Base-by-base conservation (phyloP, 2,113 vertebrate species). In the Erythrolamprus reginae region DNA sequence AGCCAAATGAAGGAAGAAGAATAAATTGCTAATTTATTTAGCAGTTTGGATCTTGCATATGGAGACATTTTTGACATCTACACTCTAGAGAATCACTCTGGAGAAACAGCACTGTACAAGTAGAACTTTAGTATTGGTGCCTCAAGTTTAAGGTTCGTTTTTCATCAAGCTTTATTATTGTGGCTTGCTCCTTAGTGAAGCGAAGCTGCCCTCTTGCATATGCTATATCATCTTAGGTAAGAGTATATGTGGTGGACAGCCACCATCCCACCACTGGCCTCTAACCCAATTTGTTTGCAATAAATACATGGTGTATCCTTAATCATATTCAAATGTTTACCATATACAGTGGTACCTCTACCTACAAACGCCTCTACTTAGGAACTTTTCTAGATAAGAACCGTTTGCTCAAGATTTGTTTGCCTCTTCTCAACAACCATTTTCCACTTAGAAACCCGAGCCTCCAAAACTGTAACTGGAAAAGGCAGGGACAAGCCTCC, bases 21-120 rank as follows among this genome's bases (percentile, higher is more conserved):
- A 5, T 8, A 85, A 52, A 70, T 56, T 91, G 23, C 28, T 95
- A 87, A 92, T 90, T 92, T 90, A 84, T 82, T 94, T 92, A 92
- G 53, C 83, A 85, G 89, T 88, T 21, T 87, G 26, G 2, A 48
- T 92, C 15, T 93, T 5, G 0, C 53, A 28, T 92, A 58, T 65
- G 13, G 88, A 89, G 86, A 91, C 1, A 88, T 28, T 92, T 89
- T 89, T 50, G 38, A 58, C 19, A 70, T 48, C 4, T 0, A 53
- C 42, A 6, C 0, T 92, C 9, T 33, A 17, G 0, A 91, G 23
- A 89, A 87, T 42, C 48, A 77, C 1, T 84, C 28, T 87, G 13
- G 87, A 48, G 6, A 52, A 7, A 91, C 77, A 85, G 1, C 51
- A 51, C 51, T 0, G 86, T 84, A 88, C 24, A 42, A 17, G 51